phyloP scores from a whole-genome alignment of 2,113 vertebrate genomes.

The Arizona elegans region DNA sequence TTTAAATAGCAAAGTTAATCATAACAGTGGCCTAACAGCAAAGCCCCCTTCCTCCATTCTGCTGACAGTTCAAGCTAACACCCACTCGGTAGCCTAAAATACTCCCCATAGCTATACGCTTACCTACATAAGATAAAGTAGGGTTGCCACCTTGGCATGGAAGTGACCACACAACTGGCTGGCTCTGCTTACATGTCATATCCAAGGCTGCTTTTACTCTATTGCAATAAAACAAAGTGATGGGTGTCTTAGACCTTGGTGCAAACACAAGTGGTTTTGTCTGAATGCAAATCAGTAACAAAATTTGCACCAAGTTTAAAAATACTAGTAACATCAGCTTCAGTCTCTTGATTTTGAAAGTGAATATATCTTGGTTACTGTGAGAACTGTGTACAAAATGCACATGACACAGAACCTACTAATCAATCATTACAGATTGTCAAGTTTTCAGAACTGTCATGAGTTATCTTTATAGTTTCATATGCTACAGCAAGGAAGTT shows the following conservation, averaged over 20 bases:
- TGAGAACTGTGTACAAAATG: not conserved
- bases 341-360: not conserved
- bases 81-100: not conserved
- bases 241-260: not conserved
- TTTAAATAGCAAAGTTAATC: not conserved
- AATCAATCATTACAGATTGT: not conserved
- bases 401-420: not conserved
- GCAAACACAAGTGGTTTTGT: not conserved
- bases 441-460: not conserved
- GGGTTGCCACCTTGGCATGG: not conserved
- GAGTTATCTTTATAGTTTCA: not conserved
- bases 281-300: not conserved
- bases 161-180: not conserved
- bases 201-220: not conserved
- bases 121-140: not conserved
- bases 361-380: not conserved
- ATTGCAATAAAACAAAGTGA: not conserved
- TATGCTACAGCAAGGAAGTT: not conserved
- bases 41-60: not conserved
- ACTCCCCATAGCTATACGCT: not conserved
- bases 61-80: not conserved
- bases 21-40: not conserved
- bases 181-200: not conserved
- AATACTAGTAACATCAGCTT: not conserved
- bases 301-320: not conserved